Conservation (phyloP, 2,888 invertebrate genomes). For the Andrena minutula region DNA sequence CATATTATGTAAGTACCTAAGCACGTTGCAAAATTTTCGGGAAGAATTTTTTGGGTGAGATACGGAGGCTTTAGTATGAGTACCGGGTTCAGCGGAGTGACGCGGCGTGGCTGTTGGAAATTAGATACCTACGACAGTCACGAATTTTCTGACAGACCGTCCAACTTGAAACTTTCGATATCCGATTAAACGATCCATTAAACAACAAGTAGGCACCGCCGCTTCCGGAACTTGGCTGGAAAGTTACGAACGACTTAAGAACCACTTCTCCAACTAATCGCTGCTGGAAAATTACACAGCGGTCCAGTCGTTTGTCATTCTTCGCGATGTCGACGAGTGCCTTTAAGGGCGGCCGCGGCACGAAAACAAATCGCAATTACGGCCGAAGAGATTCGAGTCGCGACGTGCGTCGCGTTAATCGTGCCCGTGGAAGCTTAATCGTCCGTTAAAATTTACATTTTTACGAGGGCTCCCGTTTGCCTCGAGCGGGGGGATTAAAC, state of each 20-base stretch:
- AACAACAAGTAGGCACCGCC: constrained; percentile 34
- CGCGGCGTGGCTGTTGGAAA: constrained; percentile 25
- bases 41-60: constrained; percentile 12
- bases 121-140: constrained; percentile 15
- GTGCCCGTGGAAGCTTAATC: constrained; percentile 60
- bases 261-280: constrained; percentile 48
- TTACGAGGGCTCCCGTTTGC: constrained; percentile 58
- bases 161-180: constrained; percentile 26
- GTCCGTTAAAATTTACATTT: constrained; percentile 68
- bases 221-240: constrained; percentile 26
- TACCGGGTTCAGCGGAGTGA: not conserved
- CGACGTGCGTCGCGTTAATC: constrained; percentile 58
- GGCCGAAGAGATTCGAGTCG: constrained; percentile 53
- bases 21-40: constrained; percentile 28
- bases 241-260: constrained; percentile 48
- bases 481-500: constrained; percentile 34
- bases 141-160: constrained; percentile 30
- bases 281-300: constrained; percentile 34
- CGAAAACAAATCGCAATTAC: constrained; percentile 62
- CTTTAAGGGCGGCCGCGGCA: not conserved
- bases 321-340: constrained; percentile 16
- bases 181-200: constrained; percentile 63
- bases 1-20: not conserved
- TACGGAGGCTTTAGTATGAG: not conserved
- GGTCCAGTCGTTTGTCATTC: constrained; percentile 32